phyloP scores from a whole-genome alignment of 2,888 invertebrate genomes.

The Stegana nigrithorax region DNA sequence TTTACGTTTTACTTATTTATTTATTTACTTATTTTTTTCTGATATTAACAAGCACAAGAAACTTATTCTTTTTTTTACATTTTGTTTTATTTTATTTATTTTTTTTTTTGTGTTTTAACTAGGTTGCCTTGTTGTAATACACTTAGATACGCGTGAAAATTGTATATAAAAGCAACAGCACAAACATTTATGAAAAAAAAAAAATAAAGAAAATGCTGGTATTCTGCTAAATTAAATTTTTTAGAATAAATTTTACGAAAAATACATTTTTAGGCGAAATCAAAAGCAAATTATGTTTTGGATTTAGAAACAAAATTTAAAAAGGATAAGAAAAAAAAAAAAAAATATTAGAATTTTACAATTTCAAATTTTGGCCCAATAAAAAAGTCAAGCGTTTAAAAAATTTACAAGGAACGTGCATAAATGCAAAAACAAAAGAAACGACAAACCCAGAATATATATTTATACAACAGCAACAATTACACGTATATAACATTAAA shows the following conservation, averaged over 20 bases:
- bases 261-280: conserved; percentile 43
- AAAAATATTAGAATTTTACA: conserved; percentile 15
- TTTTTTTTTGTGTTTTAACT: conserved; percentile 28
- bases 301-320: conserved; percentile 28
- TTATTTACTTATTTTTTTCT: conserved; percentile 3
- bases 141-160: no score
- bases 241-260: conserved; percentile 64
- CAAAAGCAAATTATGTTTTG: conserved; percentile 32
- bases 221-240: conserved; percentile 62
- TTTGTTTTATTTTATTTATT: conserved; percentile 28
- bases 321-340: conserved; percentile 27
- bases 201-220: conserved; percentile 30
- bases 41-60: no score
- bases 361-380: conserved; percentile 6
- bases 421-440: conserved; percentile 16
- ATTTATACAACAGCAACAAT: no score
- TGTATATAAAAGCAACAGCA: conserved; percentile 35
- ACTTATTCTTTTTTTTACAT: not conserved
- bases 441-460: not conserved
- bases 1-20: not conserved
- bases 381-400: not conserved
- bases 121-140: conserved; percentile 48
- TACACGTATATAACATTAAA: no score
- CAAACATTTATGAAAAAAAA: conserved; percentile 27
- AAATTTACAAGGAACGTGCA: not conserved